A percentile compares a stretch with the other conserved stretches of the same genome.
Conservation (phyloP, 2,113 vertebrate genomes). For the Esox niger region DNA sequence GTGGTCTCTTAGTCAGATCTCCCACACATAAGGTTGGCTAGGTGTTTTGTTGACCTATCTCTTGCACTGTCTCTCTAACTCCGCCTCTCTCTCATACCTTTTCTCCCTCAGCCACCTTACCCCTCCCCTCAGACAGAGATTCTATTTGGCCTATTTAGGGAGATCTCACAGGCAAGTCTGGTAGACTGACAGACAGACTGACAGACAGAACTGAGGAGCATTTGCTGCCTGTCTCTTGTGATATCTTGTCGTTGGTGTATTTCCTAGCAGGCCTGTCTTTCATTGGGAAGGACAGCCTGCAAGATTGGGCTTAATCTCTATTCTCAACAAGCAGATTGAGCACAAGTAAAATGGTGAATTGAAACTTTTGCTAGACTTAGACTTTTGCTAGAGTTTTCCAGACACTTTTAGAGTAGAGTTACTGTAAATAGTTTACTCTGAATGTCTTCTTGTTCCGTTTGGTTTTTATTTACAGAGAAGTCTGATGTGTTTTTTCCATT, state of each 20-base stretch:
- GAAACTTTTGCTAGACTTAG: neutral
- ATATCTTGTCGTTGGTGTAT: neutral
- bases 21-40: too few relatives aligned
- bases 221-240: neutral
- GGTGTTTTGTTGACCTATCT: too few relatives aligned
- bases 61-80: too few relatives aligned
- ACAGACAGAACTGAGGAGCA: neutral
- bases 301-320: neutral
- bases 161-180: neutral
- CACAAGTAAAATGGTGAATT: neutral
- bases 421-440: neutral
- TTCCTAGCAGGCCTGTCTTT: neutral
- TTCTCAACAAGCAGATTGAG: neutral
- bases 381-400: neutral
- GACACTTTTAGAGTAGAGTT: neutral
- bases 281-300: too few relatives aligned
- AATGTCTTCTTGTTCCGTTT: neutral
- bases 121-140: neutral
- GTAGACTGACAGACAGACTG: constrained; percentile 1
- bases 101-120: neutral
- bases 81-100: neutral
- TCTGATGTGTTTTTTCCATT: neutral
- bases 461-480: neutral
- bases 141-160: constrained; percentile 7
- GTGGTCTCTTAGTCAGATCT: too few relatives aligned